Percentiles rank a stretch among this genome's conserved stretches.
Evolutionary conservation across 2,888 invertebrate species (phyloP).

Genomic region (Aquatica leii): DNA sequence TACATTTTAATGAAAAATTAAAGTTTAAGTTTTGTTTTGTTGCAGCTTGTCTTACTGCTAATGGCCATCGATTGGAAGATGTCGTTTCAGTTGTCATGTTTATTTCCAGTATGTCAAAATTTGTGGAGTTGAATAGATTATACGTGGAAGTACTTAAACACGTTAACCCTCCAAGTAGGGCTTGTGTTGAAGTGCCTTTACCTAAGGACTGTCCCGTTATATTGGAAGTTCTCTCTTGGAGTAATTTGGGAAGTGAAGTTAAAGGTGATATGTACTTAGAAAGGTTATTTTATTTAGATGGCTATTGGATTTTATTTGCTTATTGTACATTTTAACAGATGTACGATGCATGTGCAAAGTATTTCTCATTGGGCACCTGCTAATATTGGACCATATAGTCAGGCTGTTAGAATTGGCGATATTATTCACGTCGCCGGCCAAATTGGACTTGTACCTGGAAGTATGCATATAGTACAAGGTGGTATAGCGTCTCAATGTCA

Average conservation of each 20-base stretch:
- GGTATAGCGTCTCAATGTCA: slow-evolving; percentile 84
- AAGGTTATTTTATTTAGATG: slow-evolving; percentile 43
- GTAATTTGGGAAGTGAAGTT: slow-evolving; percentile 37
- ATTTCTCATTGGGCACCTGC: slow-evolving; percentile 99
- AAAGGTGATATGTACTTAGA: slow-evolving; percentile 50
- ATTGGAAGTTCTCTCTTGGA: slow-evolving; percentile 78
- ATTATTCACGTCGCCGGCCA: slow-evolving; percentile 90
- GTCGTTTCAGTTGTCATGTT: slow-evolving; percentile 86
- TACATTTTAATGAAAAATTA: neutral
- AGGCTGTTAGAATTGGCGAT: slow-evolving; percentile 86
- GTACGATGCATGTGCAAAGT: slow-evolving; percentile 94
- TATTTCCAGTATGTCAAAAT: slow-evolving; percentile 83
- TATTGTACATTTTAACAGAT: slow-evolving; percentile 57
- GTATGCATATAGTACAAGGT: slow-evolving; percentile 76
- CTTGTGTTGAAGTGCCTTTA: slow-evolving; percentile 81
- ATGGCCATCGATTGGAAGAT: slow-evolving; percentile 67
- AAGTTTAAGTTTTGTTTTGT: slow-evolving; percentile 28
- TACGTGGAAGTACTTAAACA: slow-evolving; percentile 79
- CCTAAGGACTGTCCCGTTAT: slow-evolving; percentile 75
- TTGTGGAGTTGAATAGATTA: slow-evolving; percentile 77
- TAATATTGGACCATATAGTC: slow-evolving; percentile 96
- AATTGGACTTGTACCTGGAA: slow-evolving; percentile 88
- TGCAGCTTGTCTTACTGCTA: slow-evolving; percentile 64
- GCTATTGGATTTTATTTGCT: neutral
- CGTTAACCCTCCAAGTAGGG: slow-evolving; percentile 84